Base-by-base conservation (phyloP, 2,797 vertebrate species). In the Rhabdomys pumilio region DNA sequence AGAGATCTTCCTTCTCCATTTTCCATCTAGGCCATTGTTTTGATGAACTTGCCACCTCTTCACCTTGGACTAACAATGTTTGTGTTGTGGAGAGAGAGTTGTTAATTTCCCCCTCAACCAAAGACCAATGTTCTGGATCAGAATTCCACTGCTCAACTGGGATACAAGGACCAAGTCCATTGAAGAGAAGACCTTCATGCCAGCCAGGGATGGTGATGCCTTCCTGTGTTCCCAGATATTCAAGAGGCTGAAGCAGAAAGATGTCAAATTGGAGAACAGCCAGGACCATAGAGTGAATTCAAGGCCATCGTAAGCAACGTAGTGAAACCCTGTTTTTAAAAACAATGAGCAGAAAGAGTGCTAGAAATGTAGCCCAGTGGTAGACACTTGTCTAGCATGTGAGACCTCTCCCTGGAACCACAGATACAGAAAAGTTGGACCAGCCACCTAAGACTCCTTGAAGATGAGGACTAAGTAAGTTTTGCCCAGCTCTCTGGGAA, bases 51-150 rank as follows among this genome's bases (percentile, higher is more conserved):
- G n/a, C 9, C 12, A 20, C 26, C 38, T 47, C 29, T 15, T 3
- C 6, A 75, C 55, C 38, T 44, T 89, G 26, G 6, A 31, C 26
- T 20, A 19, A 47, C 24, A 90, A 29, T 29, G 20, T 81, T 67
- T 20, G 61, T 53, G 47, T 67, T 84, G 89, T 59, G 47, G 26
- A 79, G 89, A 82, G 90, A 77, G 91, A 38, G 82, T 57, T 90
- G 12, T 88, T 89, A 89, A 82, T 4, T 55, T 41, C n/a, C 3
- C n/a, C 15, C 44, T 89, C 20, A n/a, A 47, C 34, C 38, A 38
- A 92, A 59, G 12, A 79, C 15, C 12, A n/a, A 95, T 96, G 84
- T 75, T 24, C n/a, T 72, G 29, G 31, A 22, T 82, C 83, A 61
- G 61, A 92, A 81, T 69, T 38, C 67, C 41, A 83, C 20, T 82